A percentile compares a stretch with the other conserved stretches of the same genome.
Evolutionary conservation across 2,888 invertebrate species (phyloP).

Genomic region (Leptinotarsa juncta): DNA sequence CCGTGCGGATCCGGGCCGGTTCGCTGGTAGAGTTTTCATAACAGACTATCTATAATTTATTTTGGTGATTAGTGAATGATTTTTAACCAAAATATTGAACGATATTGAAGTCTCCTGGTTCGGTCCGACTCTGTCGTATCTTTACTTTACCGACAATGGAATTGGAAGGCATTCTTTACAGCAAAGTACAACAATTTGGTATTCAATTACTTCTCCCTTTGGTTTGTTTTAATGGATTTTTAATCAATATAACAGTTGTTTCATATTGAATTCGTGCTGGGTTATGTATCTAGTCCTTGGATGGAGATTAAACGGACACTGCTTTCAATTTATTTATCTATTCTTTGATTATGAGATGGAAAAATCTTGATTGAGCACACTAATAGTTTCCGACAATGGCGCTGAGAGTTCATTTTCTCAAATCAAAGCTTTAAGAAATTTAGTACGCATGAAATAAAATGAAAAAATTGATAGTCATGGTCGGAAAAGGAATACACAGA

Average conservation of each 20-base stretch:
- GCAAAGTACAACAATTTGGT: conserved; percentile 15
- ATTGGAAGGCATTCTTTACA: conserved; percentile 13
- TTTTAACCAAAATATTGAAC: background rate
- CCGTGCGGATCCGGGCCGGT: no score
- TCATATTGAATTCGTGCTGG: conserved; percentile 11
- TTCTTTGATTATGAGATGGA: conserved; percentile 6
- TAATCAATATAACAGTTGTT: conserved; percentile 19
- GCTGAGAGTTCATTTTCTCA: background rate
- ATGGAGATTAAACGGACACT: conserved; percentile 10
- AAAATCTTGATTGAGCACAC: background rate
- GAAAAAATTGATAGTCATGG: no score
- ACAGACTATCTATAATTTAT: no score
- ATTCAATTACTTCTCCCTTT: conserved; percentile 18
- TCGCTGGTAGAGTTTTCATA: no score
- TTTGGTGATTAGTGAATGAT: no score
- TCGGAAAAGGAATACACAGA: no score
- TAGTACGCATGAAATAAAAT: no score
- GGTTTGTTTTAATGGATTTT: conserved; percentile 21
- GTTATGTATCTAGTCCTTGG: conserved; percentile 14
- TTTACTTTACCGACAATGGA: background rate
- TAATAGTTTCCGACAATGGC: background rate
- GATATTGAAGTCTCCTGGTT: background rate
- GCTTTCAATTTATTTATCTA: conserved; percentile 15
- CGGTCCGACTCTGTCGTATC: background rate
- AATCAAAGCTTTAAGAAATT: background rate